A percentile compares a stretch with the other conserved stretches of the same genome.
Evolutionary conservation across 2,888 invertebrate genomes (phyloP).

Genomic region (Timema cristinae): DNA sequence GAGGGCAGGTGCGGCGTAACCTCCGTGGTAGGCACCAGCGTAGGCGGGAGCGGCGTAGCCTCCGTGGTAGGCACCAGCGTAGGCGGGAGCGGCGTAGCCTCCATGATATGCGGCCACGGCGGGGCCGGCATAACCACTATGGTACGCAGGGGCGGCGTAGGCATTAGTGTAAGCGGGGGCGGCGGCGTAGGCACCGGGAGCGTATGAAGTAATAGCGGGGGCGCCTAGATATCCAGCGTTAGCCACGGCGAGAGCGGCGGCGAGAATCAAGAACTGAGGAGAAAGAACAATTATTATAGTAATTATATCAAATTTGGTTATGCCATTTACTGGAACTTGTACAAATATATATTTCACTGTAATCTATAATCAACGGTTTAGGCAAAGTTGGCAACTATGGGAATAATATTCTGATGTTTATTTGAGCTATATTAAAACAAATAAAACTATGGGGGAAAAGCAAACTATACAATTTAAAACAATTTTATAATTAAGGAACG

Average conservation of each 20-base stretch:
- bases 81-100: slow-evolving; percentile 46
- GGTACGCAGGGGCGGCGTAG: slow-evolving; percentile 19
- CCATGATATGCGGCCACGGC: no score
- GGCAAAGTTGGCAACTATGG: no score
- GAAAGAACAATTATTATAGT: not conserved
- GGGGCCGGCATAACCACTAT: no score
- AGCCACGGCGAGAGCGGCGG: slow-evolving; percentile 35
- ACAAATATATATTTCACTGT: not conserved
- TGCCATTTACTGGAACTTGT: not conserved
- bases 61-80: slow-evolving; percentile 36
- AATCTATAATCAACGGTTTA: no score
- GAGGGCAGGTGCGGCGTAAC: slow-evolving; percentile 35
- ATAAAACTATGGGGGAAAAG: no score
- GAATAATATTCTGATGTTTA: no score
- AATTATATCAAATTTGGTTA: not conserved
- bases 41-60: slow-evolving; percentile 26
- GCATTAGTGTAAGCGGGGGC: slow-evolving; percentile 37
- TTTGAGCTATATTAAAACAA: no score
- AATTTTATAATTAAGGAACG: no score
- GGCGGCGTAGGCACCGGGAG: slow-evolving; percentile 44
- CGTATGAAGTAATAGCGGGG: slow-evolving; percentile 38
- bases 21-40: slow-evolving; percentile 33
- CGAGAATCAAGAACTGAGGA: slow-evolving; percentile 28
- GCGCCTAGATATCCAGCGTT: slow-evolving; percentile 34
- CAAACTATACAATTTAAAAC: no score